Percentiles rank a stretch among this genome's conserved stretches.
phyloP scores from a whole-genome alignment of 1,140 invertebrate genomes.

The Heliconius eleuchia region DNA sequence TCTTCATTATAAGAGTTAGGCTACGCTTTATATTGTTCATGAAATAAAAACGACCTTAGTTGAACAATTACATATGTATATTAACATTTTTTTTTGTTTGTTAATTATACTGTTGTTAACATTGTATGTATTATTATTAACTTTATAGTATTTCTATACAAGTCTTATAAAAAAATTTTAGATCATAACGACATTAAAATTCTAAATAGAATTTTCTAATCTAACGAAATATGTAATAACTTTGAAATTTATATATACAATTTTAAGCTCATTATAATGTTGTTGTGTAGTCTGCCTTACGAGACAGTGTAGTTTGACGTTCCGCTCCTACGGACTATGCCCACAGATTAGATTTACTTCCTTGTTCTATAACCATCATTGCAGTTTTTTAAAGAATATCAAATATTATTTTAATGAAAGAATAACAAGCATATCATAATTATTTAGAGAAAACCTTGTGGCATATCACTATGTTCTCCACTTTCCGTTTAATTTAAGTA shows the following conservation, averaged over 20 bases:
- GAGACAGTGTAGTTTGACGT: slow-evolving; percentile 49
- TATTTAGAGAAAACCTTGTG: neutral
- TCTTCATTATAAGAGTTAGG: neutral
- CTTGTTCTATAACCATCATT: slow-evolving; percentile 45
- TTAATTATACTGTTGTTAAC: neutral
- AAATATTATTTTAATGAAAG: neutral
- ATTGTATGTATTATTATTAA: too few species aligned
- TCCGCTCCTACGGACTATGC: slow-evolving; percentile 63
- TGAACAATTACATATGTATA: neutral
- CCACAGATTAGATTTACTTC: slow-evolving; percentile 65
- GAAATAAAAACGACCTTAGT: neutral
- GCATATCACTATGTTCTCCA: neutral
- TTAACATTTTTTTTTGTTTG: too few species aligned
- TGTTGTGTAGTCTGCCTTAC: slow-evolving; percentile 40
- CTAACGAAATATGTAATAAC: too few species aligned
- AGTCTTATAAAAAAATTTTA: too few species aligned
- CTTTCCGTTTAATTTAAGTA: neutral
- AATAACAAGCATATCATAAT: neutral
- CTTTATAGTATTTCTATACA: too few species aligned
- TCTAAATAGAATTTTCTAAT: too few species aligned
- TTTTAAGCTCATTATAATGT: neutral
- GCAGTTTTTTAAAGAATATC: slow-evolving; percentile 33
- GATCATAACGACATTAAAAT: too few species aligned
- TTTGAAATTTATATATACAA: too few species aligned
- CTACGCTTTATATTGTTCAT: neutral